A percentile compares a stretch with the other conserved stretches of the same genome.
Conservation (phyloP, 2,888 invertebrate genomes). For the Gymnoscelis rufifasciata region DNA sequence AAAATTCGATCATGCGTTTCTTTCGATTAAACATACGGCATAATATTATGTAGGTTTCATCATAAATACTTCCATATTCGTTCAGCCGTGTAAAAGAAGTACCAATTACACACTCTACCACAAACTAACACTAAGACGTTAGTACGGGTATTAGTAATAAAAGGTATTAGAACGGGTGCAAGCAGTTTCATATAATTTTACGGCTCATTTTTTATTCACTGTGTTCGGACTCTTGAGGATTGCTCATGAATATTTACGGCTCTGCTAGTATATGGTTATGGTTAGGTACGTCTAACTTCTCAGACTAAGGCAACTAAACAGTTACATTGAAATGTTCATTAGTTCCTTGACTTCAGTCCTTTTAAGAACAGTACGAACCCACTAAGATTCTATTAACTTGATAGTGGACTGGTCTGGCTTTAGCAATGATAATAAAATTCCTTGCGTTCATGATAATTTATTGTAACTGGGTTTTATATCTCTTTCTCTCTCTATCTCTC, state of each 20-base stretch:
- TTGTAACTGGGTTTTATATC: no score
- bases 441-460: no score
- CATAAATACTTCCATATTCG: no score
- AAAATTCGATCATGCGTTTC: no score
- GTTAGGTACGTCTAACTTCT: no score
- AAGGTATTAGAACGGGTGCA: neutral
- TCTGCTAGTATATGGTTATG: slow-evolving; percentile 38
- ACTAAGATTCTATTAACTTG: neutral
- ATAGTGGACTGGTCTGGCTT: neutral
- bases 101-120: no score
- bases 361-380: neutral
- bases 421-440: neutral
- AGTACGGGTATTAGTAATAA: neutral
- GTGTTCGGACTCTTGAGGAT: slow-evolving; percentile 32
- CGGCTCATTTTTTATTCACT: slow-evolving; percentile 3
- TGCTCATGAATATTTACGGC: slow-evolving; percentile 50
- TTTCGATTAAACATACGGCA: no score
- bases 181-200: neutral
- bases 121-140: no score
- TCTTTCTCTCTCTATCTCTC: no score
- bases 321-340: slow-evolving; percentile 30
- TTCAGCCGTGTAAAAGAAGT: no score
- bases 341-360: slow-evolving; percentile 29
- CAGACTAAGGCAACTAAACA: slow-evolving; percentile 20
- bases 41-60: no score